Percentiles rank a stretch among this genome's conserved stretches.
Conservation (phyloP, 1,140 invertebrate species). For the Cherax quadricarinatus region DNA sequence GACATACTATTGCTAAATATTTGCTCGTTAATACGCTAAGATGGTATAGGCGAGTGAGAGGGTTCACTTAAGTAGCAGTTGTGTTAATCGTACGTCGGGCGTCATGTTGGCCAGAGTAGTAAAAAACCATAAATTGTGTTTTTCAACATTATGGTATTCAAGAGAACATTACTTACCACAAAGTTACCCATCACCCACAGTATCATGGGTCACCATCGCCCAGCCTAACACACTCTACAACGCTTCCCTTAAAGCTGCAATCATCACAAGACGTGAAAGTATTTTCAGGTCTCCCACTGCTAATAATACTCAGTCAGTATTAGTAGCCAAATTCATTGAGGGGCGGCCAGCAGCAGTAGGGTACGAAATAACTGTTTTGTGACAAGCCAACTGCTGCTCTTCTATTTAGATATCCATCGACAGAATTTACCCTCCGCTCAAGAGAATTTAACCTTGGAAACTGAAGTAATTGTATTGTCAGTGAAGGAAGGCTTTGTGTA, state of each 20-base stretch:
- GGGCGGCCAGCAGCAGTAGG: neutral
- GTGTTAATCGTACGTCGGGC: constrained; percentile 2
- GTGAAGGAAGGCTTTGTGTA: neutral
- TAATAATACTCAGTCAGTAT: neutral
- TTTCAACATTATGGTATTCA: constrained; percentile 34
- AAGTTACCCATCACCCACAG: constrained; percentile 6
- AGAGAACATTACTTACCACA: constrained; percentile 23
- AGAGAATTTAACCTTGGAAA: neutral
- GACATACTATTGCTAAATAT: neutral
- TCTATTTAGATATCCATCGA: neutral
- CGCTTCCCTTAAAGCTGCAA: neutral
- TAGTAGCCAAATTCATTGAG: constrained; percentile 33
- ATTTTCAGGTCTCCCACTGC: neutral
- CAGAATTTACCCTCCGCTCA: neutral
- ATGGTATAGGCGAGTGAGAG: neutral
- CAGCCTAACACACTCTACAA: neutral
- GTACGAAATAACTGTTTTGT: constrained; percentile 6
- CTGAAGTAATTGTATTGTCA: neutral
- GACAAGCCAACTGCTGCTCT: neutral
- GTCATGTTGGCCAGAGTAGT: constrained; percentile 9
- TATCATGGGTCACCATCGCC: neutral
- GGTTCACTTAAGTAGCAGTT: neutral
- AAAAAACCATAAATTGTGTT: constrained; percentile 24
- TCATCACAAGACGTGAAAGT: neutral
- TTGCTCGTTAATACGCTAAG: neutral